Evolutionary conservation across 2,113 vertebrate species (phyloP).

Genomic region (Dipodomys ordii): DNA sequence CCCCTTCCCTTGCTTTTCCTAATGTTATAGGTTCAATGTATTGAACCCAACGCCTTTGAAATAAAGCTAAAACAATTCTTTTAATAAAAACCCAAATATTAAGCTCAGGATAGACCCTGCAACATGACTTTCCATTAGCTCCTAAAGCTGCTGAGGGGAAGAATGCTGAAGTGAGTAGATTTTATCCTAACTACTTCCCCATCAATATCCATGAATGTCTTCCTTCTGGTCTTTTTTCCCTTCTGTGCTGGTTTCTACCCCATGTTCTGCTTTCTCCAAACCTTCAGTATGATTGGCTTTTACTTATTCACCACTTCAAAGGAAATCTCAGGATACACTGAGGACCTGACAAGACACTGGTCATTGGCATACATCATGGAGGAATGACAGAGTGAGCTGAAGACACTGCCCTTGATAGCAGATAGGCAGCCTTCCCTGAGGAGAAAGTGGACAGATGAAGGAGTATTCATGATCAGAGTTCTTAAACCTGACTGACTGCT

Average conservation of each 20-base stretch:
- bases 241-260: not conserved
- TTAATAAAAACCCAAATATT: not conserved
- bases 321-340: not conserved
- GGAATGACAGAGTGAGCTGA: not conserved
- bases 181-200: not conserved
- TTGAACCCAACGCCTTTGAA: slow-evolving; percentile 12
- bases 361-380: not conserved
- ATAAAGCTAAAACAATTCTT: slow-evolving; percentile 24
- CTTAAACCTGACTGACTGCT: not conserved
- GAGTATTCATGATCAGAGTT: not conserved
- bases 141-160: not conserved
- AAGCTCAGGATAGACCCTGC: not conserved
- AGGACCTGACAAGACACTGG: not conserved
- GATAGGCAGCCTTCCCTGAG: not conserved
- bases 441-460: not conserved
- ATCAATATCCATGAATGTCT: not conserved
- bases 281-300: not conserved
- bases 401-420: not conserved
- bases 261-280: not conserved
- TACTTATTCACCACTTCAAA: not conserved
- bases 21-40: no score
- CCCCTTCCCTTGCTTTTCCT: no score
- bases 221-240: not conserved
- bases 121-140: not conserved
- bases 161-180: not conserved